Evolutionary conservation across 1,140 invertebrate species (phyloP).

Genomic region (Camponotus pennsylvanicus): DNA sequence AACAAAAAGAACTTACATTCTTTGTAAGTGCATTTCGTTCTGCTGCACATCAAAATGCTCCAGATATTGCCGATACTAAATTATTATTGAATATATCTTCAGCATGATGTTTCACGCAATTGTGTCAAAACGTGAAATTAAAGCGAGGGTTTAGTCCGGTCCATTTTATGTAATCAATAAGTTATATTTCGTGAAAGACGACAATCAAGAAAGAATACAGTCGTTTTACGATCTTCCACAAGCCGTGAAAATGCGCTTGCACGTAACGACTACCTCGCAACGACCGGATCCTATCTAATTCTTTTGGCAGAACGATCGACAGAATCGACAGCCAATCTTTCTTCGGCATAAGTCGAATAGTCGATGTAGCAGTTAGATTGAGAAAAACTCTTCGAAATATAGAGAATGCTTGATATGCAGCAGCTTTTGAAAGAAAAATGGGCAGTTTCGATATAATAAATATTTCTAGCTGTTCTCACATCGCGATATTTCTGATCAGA

Average conservation of each 20-base stretch:
- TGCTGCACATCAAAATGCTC: conserved; percentile 3
- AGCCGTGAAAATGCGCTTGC: conserved; percentile 47
- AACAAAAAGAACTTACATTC: background rate
- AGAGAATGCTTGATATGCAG: background rate
- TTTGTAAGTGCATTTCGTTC: background rate
- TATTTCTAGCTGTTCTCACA: background rate
- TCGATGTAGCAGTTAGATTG: conserved; percentile 3
- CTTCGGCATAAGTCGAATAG: background rate
- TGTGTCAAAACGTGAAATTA: background rate
- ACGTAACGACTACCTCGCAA: conserved; percentile 9
- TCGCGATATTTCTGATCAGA: background rate
- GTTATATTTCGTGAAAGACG: conserved; percentile 2
- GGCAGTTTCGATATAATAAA: background rate
- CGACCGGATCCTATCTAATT: background rate
- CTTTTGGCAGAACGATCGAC: conserved; percentile 16
- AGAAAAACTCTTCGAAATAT: conserved; percentile 19
- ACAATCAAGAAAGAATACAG: conserved; percentile 49
- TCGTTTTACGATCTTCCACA: conserved; percentile 42
- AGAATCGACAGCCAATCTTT: conserved; percentile 35
- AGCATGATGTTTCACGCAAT: background rate
- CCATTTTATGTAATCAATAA: conserved; percentile 2
- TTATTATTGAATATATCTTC: background rate
- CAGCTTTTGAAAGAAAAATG: background rate
- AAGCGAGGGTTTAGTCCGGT: background rate
- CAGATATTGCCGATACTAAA: too few relatives aligned